Evolutionary conservation across 2,797 vertebrate species (phyloP), one percentile per base, ranked within the genome.

Genomic region (Thalassophryne amazonica): DNA sequence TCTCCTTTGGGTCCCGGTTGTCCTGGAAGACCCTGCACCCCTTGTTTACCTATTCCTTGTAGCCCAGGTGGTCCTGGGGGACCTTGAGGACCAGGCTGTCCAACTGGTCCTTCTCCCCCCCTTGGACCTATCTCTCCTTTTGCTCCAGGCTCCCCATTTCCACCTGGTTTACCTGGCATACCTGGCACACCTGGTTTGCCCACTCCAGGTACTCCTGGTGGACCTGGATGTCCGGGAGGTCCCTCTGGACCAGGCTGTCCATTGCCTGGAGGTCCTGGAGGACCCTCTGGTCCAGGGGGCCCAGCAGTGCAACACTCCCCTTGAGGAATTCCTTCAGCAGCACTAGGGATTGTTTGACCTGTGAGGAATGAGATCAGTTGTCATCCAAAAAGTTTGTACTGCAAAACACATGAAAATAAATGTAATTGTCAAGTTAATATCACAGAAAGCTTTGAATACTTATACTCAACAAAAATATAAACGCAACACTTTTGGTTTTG

Each of bases 151-250:
- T 92, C 89, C 30, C 97, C 95, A 81, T 90, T 91, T 62, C 65
- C 89, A 43, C 96, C 96, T 1, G 93, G 92, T 60, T 95, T 96
- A 27, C 97, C 97, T 16, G 91, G 92, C 81, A 94, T 88, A 62
- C 97, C 97, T n/a, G 94, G 91, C 76, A 93, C 90, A 53, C 97
- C 97, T 22, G 92, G 91, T 76, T 97, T 99, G 18, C 95, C 95
- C 28, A 97, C 64, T 72, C 94, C 96, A 32, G 93, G 93, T 19
- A 90, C 86, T 78, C 97, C 97, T 61, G 92, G 84, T 60, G 81
- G 85, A 62, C 93, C 93, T 51, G 81, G 88, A 0, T 86, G 89
- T 43, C 97, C 97, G 11, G 90, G 92, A 65, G 88, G 94, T 78
- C 97, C 97, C 63, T 85, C 88, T 51, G 82, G 82, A 77, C 97